Evolutionary conservation across 1,140 invertebrate species (phyloP).

Genomic region (Caenorhabditis latens): DNA sequence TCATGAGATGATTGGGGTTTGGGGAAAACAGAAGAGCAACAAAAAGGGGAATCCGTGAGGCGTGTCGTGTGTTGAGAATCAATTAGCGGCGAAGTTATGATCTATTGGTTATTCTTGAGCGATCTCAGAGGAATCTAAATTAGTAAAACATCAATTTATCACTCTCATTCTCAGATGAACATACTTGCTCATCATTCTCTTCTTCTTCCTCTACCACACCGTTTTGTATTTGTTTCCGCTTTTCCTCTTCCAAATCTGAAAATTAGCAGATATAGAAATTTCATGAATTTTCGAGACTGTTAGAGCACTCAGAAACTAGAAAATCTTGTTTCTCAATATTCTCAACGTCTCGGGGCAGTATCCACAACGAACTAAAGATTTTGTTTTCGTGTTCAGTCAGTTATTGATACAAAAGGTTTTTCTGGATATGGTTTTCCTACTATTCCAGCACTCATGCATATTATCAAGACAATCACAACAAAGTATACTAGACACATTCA

Average conservation of each 20-base stretch:
- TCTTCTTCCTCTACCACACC: slow-evolving; percentile 50
- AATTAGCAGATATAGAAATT: neutral
- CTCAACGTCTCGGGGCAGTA: no score
- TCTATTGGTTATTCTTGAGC: slow-evolving; percentile 30
- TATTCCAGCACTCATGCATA: neutral
- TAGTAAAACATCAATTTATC: slow-evolving; percentile 30
- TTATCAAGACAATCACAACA: slow-evolving; percentile 11
- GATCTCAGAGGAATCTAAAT: slow-evolving; percentile 39
- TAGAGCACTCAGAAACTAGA: neutral
- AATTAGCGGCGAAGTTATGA: slow-evolving; percentile 2
- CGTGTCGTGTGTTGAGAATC: neutral
- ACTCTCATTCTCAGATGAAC: slow-evolving; percentile 22
- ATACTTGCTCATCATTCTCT: slow-evolving; percentile 33
- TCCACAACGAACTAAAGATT: neutral
- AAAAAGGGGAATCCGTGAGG: neutral
- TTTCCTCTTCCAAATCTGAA: slow-evolving; percentile 60
- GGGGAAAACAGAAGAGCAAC: neutral
- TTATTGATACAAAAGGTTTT: neutral
- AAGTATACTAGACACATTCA: neutral
- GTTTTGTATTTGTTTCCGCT: slow-evolving; percentile 27
- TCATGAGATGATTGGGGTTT: neutral
- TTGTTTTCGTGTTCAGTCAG: neutral
- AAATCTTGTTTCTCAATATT: no score
- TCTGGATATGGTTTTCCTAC: no score
- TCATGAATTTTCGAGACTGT: neutral